Evolutionary conservation across 2,113 vertebrate genomes (phyloP).

Genomic region (Grammomys surdaster): DNA sequence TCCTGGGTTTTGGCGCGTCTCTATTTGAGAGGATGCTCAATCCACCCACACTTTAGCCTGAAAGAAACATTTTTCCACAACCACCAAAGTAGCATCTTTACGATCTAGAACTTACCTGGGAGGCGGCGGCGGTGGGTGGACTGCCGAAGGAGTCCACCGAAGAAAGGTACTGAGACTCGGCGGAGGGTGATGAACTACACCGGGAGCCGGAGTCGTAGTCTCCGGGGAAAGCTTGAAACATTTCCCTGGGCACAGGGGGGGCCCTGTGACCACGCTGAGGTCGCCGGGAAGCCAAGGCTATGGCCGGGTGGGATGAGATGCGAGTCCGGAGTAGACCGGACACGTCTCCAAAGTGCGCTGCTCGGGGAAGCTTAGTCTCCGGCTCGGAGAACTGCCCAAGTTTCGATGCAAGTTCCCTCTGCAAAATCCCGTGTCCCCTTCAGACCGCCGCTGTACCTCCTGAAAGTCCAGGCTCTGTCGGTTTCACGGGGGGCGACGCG

Average conservation of each 20-base stretch:
- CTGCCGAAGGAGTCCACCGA: constrained; percentile 98
- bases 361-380: constrained; percentile 57
- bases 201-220: constrained; percentile 96
- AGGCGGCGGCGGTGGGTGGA: constrained; percentile 92
- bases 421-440: constrained; percentile 27
- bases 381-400: constrained; percentile 63
- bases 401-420: constrained; percentile 61
- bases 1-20: neutral
- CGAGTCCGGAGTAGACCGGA: constrained; percentile 67
- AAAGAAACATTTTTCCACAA: neutral
- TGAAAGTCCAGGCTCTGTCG: constrained; percentile 57
- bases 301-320: constrained; percentile 67
- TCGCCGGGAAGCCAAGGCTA: constrained; percentile 87
- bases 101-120: constrained; percentile 89
- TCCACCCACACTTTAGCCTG: constrained; percentile 9
- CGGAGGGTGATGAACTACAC: constrained; percentile 95
- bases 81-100: constrained; percentile 17
- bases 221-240: constrained; percentile 97
- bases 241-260: constrained; percentile 92
- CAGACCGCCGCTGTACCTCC: constrained; percentile 63
- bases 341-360: constrained; percentile 63
- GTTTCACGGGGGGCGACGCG: neutral
- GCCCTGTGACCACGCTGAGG: constrained; percentile 88
- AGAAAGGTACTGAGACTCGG: constrained; percentile 96
- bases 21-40: neutral